These are phyloP conservation scores for Poeciliopsis gracilis DNA, from an alignment of 2,797 vertebrate genomes.

Conservation along the genomic window DNA sequence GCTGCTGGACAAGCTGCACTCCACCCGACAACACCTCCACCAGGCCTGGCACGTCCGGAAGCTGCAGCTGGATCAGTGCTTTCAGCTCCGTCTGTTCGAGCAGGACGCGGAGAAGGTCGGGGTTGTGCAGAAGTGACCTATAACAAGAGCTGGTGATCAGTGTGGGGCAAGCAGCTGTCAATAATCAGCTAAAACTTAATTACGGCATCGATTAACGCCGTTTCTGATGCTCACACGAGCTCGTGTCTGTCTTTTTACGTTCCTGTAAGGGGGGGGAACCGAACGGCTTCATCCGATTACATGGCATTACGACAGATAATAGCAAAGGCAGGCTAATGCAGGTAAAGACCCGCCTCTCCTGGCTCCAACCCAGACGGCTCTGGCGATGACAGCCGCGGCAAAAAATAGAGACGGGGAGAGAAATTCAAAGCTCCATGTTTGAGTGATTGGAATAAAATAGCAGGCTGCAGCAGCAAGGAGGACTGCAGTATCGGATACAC, in stretches of 20 bases:
- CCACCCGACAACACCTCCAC: conserved; percentile 94
- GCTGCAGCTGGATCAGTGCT: conserved; percentile 97
- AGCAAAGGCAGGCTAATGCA: conserved; percentile 17
- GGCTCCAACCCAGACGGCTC: conserved; percentile 26
- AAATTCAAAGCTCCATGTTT: conserved; percentile 51
- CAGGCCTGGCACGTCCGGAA: conserved; percentile 97
- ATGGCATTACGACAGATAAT: conserved; percentile 16
- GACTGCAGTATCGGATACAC: conserved; percentile 72
- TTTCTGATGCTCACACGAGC: conserved; percentile 4
- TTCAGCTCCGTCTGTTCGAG: conserved; percentile 96
- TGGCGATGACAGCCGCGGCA: conserved; percentile 50
- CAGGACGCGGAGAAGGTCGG: conserved; percentile 96
- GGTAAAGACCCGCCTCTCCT: conserved; percentile 23
- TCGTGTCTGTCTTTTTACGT: conserved; percentile 4
- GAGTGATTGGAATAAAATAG: conserved; percentile 66
- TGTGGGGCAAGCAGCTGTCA: conserved; percentile 36
- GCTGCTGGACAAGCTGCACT: conserved; percentile 95
- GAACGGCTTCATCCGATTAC: background rate
- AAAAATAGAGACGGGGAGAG: conserved; percentile 47
- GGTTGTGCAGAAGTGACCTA: conserved; percentile 50
- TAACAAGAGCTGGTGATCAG: conserved; percentile 43
- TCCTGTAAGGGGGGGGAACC: background rate
- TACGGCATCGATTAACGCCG: conserved; percentile 47
- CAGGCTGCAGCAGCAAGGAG: conserved; percentile 63
- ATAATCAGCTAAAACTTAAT: conserved; percentile 54